Percentiles rank a stretch among this genome's conserved stretches.
Evolutionary conservation across 92 coral and sea anemone genomes (phyloP).

Genomic region (Porites lobata): DNA sequence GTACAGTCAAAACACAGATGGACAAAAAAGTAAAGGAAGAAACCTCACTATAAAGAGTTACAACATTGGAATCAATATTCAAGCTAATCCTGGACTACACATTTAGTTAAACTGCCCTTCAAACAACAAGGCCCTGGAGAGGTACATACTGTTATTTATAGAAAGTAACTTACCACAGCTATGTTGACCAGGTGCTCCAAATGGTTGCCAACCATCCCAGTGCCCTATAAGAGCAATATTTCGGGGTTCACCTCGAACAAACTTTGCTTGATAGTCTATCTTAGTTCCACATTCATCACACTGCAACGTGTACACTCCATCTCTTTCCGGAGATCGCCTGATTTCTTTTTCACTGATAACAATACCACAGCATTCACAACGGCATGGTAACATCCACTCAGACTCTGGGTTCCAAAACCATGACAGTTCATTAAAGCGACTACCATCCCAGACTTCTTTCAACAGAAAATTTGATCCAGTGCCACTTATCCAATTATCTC

Average conservation of each 20-base stretch:
- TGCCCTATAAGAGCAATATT: conserved; percentile 69
- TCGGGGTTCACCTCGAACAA: conserved; percentile 58
- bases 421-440: conserved; percentile 25
- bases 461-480: conserved; percentile 25
- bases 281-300: conserved; percentile 29
- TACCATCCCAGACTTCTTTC: conserved; percentile 35
- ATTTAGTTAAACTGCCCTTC: neutral
- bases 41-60: too few relatives aligned
- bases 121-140: neutral
- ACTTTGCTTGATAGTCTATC: conserved; percentile 20
- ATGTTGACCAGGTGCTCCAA: conserved; percentile 65
- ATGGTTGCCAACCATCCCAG: conserved; percentile 78
- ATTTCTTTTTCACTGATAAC: conserved; percentile 32
- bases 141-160: neutral
- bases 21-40: too few relatives aligned
- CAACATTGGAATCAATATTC: too few relatives aligned
- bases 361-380: conserved; percentile 16
- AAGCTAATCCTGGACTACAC: too few relatives aligned
- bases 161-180: conserved; percentile 50
- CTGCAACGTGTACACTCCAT: conserved; percentile 21
- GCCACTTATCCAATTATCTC: conserved; percentile 21
- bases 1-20: too few relatives aligned
- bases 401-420: conserved; percentile 37
- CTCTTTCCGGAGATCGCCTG: conserved; percentile 13
- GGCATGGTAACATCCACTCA: conserved; percentile 29